Conservation (phyloP, 2,888 invertebrate species). For the Heteromurus nitidus region DNA sequence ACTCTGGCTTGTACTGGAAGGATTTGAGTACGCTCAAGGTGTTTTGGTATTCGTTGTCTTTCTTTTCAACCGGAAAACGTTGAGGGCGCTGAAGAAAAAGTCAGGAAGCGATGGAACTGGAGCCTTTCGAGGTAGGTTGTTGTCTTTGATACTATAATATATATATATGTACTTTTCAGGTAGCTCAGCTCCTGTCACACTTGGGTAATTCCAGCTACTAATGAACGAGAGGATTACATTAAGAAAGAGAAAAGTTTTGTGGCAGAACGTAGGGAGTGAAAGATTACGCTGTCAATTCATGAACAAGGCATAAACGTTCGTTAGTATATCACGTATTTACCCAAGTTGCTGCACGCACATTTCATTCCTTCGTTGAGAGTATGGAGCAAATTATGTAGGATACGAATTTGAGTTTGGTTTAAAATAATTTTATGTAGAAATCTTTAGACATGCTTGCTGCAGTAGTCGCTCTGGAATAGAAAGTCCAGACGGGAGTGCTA, state of each 20-base stretch:
- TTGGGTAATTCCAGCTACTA: too few species aligned
- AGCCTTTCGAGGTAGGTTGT: conserved; percentile 34
- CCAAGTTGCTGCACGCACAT: background rate
- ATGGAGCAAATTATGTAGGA: background rate
- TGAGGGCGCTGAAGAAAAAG: conserved; percentile 43
- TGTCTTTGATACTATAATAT: background rate
- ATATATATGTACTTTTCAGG: too few species aligned
- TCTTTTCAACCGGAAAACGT: conserved; percentile 61
- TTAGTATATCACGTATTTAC: background rate
- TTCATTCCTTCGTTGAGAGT: too few species aligned
- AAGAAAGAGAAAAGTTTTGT: too few species aligned
- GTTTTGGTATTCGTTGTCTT: conserved; percentile 60
- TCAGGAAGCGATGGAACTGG: conserved; percentile 51
- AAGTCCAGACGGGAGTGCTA: background rate
- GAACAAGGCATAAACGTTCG: background rate
- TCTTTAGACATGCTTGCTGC: conserved; percentile 66
- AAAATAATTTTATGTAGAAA: conserved; percentile 47
- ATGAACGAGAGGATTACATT: too few species aligned
- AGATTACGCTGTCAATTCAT: too few species aligned
- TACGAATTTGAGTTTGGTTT: background rate
- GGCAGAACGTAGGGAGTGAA: too few species aligned
- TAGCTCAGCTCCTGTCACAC: too few species aligned
- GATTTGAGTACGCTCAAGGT: conserved; percentile 62
- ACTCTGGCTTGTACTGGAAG: conserved; percentile 47
- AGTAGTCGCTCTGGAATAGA: conserved; percentile 38